Base-by-base conservation (phyloP, 2,888 invertebrate species). In the Acronicta aceris region DNA sequence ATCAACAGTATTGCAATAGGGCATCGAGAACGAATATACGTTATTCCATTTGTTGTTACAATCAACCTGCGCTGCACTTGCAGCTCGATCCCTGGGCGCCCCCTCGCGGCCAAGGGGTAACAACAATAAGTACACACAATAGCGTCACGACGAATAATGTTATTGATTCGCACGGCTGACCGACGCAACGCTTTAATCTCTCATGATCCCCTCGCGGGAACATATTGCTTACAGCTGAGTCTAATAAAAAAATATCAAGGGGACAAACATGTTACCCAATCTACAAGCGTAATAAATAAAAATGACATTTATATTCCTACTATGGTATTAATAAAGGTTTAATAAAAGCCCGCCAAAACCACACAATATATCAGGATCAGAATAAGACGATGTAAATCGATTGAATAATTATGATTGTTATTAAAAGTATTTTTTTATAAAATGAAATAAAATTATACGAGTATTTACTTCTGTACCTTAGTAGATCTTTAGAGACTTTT, bases 91-190 rank as follows among this genome's bases (percentile, higher is more conserved):
- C 48, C 12, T 21, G 21, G 21, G 36, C 15, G 33, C 25, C 13
- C 55, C 64, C 66, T 64, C 48, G 50, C 17, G 8, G 42, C 15
- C 67, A 78, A 82, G 84, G 86, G 50, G 57, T 56, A 72, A 74
- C 67, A 78, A 78, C 82, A 83, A 82, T 82, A 83, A 80, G 67
- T 79, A 85, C 82, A 81, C 71, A 82, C 81, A 82, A 82, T 78
- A 66, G 73, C 80, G 81, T 84, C 82, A 81, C 83, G 42, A 53
- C 49, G 84, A 82, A 76, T 88, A 86, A 90, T 83, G 81, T 81
- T 87, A 89, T 91, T 87, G 89, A 91, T 88, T 79, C 70, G 83
- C 81, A 81, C 82, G 82, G 80, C 83, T 90, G 89, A 87, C 89
- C 89, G 78, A 82, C 83, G 85, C n/a, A 7, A n/a, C 38, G 38